Evolutionary conservation across 1,140 invertebrate genomes (phyloP), one percentile per base, ranked within the genome.

Genomic region (Psix sp.): DNA sequence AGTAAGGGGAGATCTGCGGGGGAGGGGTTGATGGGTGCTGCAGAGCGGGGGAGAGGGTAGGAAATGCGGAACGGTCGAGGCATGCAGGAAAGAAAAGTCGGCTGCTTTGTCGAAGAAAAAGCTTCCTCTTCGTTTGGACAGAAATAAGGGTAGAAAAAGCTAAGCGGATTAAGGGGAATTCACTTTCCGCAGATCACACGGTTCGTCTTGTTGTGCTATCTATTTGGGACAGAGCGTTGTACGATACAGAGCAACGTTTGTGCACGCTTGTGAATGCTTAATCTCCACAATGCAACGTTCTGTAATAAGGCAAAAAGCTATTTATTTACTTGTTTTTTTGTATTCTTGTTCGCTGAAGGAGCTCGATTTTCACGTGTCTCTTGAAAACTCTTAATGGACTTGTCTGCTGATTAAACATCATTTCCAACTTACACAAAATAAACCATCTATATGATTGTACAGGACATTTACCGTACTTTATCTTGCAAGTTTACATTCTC

Each of bases 141-240:
- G 51, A 66, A 67, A 42, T 65, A 65, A 66, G 51, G 45, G 38
- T 45, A 59, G 46, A 49, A 63, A 45, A 63, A 40, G 39, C 45
- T 67, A 67, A 70, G 48, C 52, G 74, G 71, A 76, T 77, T 79
- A 76, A 72, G 65, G 71, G 56, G 77, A 75, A 82, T 79, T 81
- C 75, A 78, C 77, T 82, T 82, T 77, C 76, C 76, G 75, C 66
- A 71, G 67, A 77, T 78, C 80, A 74, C 74, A 73, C 52, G 40
- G 60, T 68, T 68, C 68, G 76, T 73, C 74, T 60, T 54, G 57
- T 65, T 40, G 40, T 13, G 35, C 59, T 54, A 67, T 67, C 71
- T 74, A 68, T 57, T 67, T 57, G 49, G 54, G 35, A 54, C 20
- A 63, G 59, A 33, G 31, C 33, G 33, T 35, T 35, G 16, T 24